A percentile compares a stretch with the other conserved stretches of the same genome.
phyloP scores from a whole-genome alignment of 2,113 vertebrate genomes.

The Leucopsar rothschildi region DNA sequence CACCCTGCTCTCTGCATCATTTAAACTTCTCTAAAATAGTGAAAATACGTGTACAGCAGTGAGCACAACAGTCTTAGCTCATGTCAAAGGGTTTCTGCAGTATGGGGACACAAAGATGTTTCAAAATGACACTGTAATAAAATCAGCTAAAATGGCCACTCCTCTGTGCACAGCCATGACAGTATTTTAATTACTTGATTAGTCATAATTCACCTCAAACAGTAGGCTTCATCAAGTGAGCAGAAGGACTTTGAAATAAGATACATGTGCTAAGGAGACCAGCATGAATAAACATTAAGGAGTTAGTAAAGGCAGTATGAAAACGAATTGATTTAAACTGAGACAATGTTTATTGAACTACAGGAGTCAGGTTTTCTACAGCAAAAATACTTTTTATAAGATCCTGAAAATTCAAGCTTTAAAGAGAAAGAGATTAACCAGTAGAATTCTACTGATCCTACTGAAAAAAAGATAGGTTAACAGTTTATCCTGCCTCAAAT shows the following conservation, averaged over 20 bases:
- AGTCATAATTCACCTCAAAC: background rate
- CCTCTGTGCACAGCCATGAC: background rate
- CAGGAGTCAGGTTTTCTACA: background rate
- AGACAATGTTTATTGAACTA: background rate
- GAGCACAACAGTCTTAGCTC: background rate
- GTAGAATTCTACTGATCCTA: background rate
- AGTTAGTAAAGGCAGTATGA: background rate
- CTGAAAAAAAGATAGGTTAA: background rate
- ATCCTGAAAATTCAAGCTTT: background rate
- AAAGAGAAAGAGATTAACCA: background rate
- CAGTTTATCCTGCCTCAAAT: background rate
- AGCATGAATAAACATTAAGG: slow-evolving; percentile 10
- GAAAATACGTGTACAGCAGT: background rate
- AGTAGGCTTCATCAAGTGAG: background rate
- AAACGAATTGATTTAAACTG: background rate
- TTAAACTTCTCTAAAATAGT: background rate
- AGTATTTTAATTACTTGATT: background rate
- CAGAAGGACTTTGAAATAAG: slow-evolving; percentile 13
- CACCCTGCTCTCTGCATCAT: background rate
- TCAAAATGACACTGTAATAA: background rate
- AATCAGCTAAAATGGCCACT: background rate
- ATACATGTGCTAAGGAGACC: background rate
- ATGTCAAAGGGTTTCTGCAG: background rate
- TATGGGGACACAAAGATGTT: background rate
- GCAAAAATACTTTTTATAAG: background rate